These are phyloP conservation scores for Cathartes aura DNA, from an alignment of 2,113 vertebrate species.

Conservation along the genomic window DNA sequence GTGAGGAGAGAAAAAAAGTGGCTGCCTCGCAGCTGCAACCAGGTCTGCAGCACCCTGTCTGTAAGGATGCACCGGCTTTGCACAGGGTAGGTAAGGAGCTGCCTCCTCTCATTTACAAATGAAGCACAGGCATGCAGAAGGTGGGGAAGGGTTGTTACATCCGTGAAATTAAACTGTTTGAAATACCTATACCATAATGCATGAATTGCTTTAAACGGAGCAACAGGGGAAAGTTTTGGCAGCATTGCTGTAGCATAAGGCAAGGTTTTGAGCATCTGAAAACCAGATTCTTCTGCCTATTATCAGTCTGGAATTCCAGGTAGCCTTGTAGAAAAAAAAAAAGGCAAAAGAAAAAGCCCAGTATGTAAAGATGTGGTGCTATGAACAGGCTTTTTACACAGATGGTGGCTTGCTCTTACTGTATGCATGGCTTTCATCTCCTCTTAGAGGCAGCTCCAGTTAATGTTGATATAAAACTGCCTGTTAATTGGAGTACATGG, in stretches of 20 bases:
- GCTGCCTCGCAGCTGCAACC: not conserved
- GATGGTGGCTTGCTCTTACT: not conserved
- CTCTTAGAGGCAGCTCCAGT: conserved; percentile 1
- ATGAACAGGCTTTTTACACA: not conserved
- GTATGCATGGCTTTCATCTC: not conserved
- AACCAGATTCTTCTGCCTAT: not conserved
- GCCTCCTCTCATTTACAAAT: not conserved
- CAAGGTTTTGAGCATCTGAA: not conserved
- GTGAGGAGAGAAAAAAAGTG: not conserved
- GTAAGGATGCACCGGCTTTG: not conserved
- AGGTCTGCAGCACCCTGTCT: not conserved
- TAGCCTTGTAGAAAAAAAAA: not conserved
- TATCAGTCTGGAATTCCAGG: not conserved
- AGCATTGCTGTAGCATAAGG: fast-evolving
- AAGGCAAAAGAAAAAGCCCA: not conserved
- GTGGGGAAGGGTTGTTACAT: not conserved
- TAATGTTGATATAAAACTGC: conserved; percentile 37
- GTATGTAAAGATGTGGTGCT: not conserved
- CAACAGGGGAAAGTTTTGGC: not conserved
- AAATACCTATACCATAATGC: fast-evolving
- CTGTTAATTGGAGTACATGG: conserved; percentile 56
- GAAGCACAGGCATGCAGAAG: not conserved
- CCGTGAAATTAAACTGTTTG: not conserved
- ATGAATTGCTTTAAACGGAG: not conserved
- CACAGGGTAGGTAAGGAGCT: not conserved